Evolutionary conservation across 2,113 vertebrate species (phyloP).

Genomic region (Mesembrinibis cayennensis): DNA sequence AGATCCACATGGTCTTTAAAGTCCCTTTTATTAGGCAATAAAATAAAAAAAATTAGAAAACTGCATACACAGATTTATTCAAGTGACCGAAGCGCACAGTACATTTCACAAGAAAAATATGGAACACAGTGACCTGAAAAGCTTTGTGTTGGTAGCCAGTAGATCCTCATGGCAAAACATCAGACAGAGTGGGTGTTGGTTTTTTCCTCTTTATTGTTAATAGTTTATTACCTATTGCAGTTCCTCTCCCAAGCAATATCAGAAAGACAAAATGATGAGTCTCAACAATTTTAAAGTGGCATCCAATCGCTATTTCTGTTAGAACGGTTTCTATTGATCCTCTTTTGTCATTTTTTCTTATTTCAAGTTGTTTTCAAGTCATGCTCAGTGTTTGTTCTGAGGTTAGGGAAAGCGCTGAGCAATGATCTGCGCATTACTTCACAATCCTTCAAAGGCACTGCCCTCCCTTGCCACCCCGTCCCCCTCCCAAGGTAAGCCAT

Average conservation of each 20-base stretch:
- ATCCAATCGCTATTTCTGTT: background rate
- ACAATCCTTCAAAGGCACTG: background rate
- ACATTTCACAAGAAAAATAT: conserved; percentile 31
- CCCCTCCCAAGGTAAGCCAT: fast-evolving
- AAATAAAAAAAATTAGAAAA: conserved; percentile 65
- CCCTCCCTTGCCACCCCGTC: fast-evolving
- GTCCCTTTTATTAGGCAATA: conserved; percentile 56
- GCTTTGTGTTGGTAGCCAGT: conserved; percentile 24
- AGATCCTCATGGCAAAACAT: conserved; percentile 64
- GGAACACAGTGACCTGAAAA: conserved; percentile 63
- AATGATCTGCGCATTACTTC: background rate
- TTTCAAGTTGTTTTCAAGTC: background rate
- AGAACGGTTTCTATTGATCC: background rate
- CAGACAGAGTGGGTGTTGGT: conserved; percentile 52
- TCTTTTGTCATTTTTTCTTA: background rate
- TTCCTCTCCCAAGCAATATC: background rate
- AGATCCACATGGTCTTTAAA: conserved; percentile 30
- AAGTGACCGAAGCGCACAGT: background rate
- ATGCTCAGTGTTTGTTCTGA: background rate
- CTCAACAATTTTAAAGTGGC: background rate
- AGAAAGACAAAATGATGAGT: background rate
- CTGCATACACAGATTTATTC: conserved; percentile 45
- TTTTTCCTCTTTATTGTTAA: background rate
- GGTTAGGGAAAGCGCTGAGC: background rate
- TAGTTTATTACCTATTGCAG: background rate